Evolutionary conservation across 2,888 invertebrate genomes (phyloP), one percentile per base, ranked within the genome.

Genomic region (Teleiodes luculella): DNA sequence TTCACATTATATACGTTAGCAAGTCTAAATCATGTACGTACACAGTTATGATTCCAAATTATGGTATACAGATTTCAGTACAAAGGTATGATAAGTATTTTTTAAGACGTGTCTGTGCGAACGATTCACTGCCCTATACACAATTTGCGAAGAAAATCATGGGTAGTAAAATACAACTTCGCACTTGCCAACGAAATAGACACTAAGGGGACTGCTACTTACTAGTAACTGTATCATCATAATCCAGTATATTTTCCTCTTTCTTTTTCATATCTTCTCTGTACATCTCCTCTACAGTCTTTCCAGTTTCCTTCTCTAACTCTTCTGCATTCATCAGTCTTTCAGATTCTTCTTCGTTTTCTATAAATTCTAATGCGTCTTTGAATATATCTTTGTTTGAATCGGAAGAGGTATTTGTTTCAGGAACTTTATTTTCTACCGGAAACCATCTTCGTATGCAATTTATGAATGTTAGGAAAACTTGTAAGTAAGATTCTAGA

Each of bases 381-480:
- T 67, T 60, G 11, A 91, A 66, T 1, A 91, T 58, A 43, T 77
- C 79, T 28, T 77, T 59, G 4, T 68, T 55, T 28, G 28, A 10
- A 3, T 50, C 11, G 35, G 36, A 31, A 45, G 47, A 33, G 33
- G 57, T 49, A 3, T 43, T n/a, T 45, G 46, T 30, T 55, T 53
- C 52, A 13, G 52, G 45, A 7, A 41, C 18, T 7, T 14, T 60
- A 24, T 24, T 30, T 11, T 39, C 50, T n/a, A 55, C 52, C 43
- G 75, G 68, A 30, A 80, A 90, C 93, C 95, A 93, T 55, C 86
- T 89, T 43, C 84, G 79, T 18, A 95, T 81, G 61, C 93, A 92
- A 2, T 86, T 78, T 1, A 94, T 77, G 73, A 95, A 95, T 0
- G 93, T 92, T 59, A 92, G 86, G 69, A 95, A 95, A 2, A 95